Percentiles rank a stretch among this genome's conserved stretches.
Evolutionary conservation across 2,797 vertebrate species (phyloP).

Genomic region (Catharus ustulatus): DNA sequence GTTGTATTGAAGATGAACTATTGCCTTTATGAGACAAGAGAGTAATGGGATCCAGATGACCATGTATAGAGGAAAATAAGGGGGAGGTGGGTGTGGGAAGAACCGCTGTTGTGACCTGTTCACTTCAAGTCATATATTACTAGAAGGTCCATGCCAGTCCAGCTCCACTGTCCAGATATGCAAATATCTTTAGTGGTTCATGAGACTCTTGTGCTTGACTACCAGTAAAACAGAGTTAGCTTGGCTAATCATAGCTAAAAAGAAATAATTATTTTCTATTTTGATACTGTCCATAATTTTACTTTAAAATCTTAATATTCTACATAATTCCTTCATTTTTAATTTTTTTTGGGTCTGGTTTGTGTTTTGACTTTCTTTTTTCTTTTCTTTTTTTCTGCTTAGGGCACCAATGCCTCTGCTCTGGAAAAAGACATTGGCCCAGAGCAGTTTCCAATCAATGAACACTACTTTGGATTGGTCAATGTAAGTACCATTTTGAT

Average conservation of each 20-base stretch:
- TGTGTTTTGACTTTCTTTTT: background rate
- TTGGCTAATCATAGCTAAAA: background rate
- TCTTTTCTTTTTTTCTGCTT: background rate
- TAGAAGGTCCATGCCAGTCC: background rate
- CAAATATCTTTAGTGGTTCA: background rate
- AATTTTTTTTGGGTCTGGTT: background rate
- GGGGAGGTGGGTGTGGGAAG: background rate
- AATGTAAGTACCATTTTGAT: conserved; percentile 75
- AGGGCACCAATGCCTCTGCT: conserved; percentile 89
- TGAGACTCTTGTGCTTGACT: background rate
- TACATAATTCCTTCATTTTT: background rate
- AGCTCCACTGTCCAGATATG: background rate
- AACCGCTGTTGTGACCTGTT: background rate
- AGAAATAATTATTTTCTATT: background rate
- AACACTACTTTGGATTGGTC: conserved; percentile 85
- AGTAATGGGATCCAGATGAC: background rate
- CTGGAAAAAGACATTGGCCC: conserved; percentile 88
- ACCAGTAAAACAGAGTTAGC: background rate
- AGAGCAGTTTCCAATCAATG: conserved; percentile 87
- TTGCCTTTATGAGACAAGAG: background rate
- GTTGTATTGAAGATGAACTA: background rate
- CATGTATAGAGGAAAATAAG: background rate
- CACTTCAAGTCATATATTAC: background rate
- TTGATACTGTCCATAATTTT: background rate
- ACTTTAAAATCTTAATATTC: background rate